A percentile compares a stretch with the other conserved stretches of the same genome.
phyloP scores from a whole-genome alignment of 23 tunicate genomes.

The Halocynthia roretzi region DNA sequence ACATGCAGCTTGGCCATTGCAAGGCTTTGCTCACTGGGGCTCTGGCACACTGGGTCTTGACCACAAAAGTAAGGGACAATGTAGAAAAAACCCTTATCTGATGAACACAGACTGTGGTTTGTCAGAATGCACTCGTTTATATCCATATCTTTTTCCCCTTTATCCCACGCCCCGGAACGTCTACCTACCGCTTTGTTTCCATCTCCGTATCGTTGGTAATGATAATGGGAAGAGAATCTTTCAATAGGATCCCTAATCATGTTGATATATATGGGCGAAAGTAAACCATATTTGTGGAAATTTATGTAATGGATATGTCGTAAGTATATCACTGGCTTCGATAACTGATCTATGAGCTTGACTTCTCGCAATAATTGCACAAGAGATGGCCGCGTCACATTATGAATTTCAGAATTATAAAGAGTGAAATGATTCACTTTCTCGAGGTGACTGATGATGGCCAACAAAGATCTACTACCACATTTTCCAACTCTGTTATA shows the following conservation, averaged over 20 bases:
- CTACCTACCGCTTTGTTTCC: slow-evolving; percentile 21
- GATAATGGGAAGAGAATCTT: slow-evolving; percentile 78
- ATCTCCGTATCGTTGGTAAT: slow-evolving; percentile 78
- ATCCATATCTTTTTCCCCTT: slow-evolving; percentile 35
- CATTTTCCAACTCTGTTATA: slow-evolving; percentile 97
- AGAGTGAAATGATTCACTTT: slow-evolving; percentile 37
- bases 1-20: slow-evolving; percentile 73
- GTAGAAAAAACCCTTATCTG: slow-evolving; percentile 54
- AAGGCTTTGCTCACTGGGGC: slow-evolving; percentile 51
- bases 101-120: slow-evolving; percentile 57
- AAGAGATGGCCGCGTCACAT: slow-evolving; percentile 36
- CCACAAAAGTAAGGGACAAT: slow-evolving; percentile 97
- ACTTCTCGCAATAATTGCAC: slow-evolving; percentile 33
- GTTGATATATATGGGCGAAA: slow-evolving; percentile 72
- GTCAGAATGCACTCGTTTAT: slow-evolving; percentile 78
- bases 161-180: slow-evolving; percentile 16
- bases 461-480: slow-evolving; percentile 89
- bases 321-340: slow-evolving; percentile 69
- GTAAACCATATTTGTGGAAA: slow-evolving; percentile 66
- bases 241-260: slow-evolving; percentile 92
- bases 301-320: slow-evolving; percentile 75
- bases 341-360: slow-evolving; percentile 25
- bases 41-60: slow-evolving; percentile 48
- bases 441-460: slow-evolving; percentile 27
- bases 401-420: slow-evolving; percentile 51